phyloP scores from a whole-genome alignment of 37 sponge, comb jelly and placozoan species.

The Geodia barretti region DNA sequence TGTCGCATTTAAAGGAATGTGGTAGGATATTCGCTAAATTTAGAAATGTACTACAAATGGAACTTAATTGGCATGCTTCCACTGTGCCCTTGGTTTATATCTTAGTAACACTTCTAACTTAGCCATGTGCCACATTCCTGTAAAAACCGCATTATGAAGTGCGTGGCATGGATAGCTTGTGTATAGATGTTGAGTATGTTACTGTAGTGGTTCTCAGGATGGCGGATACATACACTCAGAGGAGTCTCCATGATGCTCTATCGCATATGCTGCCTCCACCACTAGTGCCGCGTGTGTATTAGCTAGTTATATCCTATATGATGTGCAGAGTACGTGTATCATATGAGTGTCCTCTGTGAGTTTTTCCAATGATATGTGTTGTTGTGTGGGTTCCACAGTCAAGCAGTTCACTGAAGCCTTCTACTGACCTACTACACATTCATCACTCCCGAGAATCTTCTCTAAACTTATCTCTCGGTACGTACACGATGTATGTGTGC shows the following conservation, averaged over 20 bases:
- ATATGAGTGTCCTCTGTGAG: no score
- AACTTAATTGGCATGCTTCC: no score
- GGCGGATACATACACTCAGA: constrained; percentile 77
- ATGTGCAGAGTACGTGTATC: not conserved
- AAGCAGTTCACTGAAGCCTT: constrained; percentile 83
- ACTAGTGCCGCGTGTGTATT: constrained; percentile 62
- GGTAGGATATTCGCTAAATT: no score
- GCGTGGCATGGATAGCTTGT: no score
- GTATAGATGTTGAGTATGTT: not conserved
- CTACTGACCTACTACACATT: constrained; percentile 86
- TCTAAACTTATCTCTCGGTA: constrained; percentile 70
- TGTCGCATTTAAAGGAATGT: no score
- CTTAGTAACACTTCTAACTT: no score
- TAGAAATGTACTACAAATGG: no score
- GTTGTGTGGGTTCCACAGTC: no score
- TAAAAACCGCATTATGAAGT: no score
- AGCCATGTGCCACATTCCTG: no score
- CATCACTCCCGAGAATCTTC: constrained; percentile 66
- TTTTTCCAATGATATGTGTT: no score
- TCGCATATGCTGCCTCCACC: constrained; percentile 86
- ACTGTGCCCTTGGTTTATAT: no score
- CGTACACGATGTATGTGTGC: constrained; percentile 36
- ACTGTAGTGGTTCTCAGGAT: constrained; percentile 20
- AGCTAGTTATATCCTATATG: not conserved
- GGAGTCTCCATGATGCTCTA: constrained; percentile 78